Conservation (phyloP, 1,140 invertebrate species). For the Cepaea nemoralis region DNA sequence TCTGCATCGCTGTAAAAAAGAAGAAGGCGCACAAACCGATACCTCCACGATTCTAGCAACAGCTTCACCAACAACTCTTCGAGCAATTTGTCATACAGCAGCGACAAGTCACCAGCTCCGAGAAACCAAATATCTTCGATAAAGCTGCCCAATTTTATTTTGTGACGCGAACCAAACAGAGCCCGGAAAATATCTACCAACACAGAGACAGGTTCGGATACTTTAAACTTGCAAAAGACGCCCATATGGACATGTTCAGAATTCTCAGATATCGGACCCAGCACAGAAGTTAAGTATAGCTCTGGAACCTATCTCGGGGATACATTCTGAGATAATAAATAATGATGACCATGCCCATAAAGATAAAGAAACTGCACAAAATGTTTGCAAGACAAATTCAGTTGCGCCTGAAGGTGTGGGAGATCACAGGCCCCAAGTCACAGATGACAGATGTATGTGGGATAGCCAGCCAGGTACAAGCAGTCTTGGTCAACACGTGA, state of each 20-base stretch:
- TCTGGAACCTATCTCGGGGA: background rate
- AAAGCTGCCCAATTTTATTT: constrained; percentile 4
- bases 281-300: background rate
- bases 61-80: constrained; percentile 19
- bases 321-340: background rate
- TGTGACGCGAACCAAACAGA: background rate
- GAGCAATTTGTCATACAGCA: constrained; percentile 11
- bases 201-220: background rate
- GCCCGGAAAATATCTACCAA: too few relatives aligned
- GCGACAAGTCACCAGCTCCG: background rate
- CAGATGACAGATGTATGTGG: background rate
- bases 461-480: too few relatives aligned
- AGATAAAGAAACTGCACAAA: too few relatives aligned
- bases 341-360: too few relatives aligned
- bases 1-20: background rate
- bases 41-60: background rate
- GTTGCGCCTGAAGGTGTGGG: background rate
- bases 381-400: too few relatives aligned
- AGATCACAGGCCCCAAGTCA: background rate
- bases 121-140: background rate
- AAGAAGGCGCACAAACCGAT: background rate
- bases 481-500: too few relatives aligned
- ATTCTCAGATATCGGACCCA: background rate
- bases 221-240: background rate
- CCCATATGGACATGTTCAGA: background rate